Evolutionary conservation across 2,113 vertebrate genomes (phyloP).

Genomic region (Odontesthes bonariensis): DNA sequence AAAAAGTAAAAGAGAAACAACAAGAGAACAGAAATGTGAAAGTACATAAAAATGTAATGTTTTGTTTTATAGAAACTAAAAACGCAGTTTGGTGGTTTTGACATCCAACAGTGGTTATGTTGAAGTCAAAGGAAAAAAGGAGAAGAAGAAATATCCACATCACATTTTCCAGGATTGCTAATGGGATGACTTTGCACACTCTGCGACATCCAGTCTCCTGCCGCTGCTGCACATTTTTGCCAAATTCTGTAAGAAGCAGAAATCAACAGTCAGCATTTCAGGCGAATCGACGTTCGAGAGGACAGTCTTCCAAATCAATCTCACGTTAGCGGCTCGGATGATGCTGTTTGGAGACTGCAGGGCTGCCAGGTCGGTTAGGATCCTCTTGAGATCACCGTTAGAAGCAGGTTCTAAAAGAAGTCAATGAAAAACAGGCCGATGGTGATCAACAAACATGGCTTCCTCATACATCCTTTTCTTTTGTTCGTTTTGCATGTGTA

Average conservation of each 20-base stretch:
- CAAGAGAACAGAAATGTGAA: background rate
- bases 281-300: background rate
- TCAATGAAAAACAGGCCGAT: background rate
- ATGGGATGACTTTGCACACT: slow-evolving; percentile 79
- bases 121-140: background rate
- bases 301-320: slow-evolving; percentile 34
- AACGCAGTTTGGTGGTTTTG: slow-evolving; percentile 15
- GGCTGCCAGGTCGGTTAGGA: slow-evolving; percentile 91
- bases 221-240: slow-evolving; percentile 84
- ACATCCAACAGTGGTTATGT: slow-evolving; percentile 32
- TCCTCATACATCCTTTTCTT: background rate
- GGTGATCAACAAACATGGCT: background rate
- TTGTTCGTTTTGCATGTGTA: slow-evolving; percentile 59
- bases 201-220: slow-evolving; percentile 80
- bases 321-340: slow-evolving; percentile 92
- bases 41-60: background rate
- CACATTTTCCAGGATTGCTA: slow-evolving; percentile 49
- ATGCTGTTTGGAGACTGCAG: slow-evolving; percentile 97
- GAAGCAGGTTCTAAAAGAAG: slow-evolving; percentile 55
- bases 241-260: slow-evolving; percentile 77
- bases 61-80: slow-evolving; percentile 30
- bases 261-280: background rate
- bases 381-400: slow-evolving; percentile 88
- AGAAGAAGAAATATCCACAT: slow-evolving; percentile 4
- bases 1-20: too few relatives aligned